Evolutionary conservation across 1,140 invertebrate species (phyloP).

Genomic region (Drosophila busckii): DNA sequence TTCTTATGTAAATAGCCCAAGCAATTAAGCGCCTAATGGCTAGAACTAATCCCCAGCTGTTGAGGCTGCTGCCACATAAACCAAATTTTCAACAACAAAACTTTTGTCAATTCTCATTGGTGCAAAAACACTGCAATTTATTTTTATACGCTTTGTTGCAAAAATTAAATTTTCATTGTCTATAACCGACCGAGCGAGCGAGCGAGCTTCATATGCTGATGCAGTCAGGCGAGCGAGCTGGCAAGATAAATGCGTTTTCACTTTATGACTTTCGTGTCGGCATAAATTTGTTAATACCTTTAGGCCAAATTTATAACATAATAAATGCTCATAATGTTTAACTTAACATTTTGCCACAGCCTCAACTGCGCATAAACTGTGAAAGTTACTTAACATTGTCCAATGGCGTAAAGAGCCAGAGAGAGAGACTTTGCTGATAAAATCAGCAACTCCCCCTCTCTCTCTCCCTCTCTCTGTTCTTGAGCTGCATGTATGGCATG

Average conservation of each 20-base stretch:
- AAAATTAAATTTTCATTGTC: conserved; percentile 62
- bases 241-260: conserved; percentile 77
- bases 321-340: conserved; percentile 78
- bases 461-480: conserved; percentile 33
- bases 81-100: no score
- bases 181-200: no score
- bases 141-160: no score
- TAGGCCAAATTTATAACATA: conserved; percentile 78
- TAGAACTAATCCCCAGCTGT: no score
- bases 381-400: conserved; percentile 65
- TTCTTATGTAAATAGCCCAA: no score
- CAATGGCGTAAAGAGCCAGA: conserved; percentile 15
- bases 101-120: no score
- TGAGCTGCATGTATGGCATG: conserved; percentile 9
- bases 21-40: no score
- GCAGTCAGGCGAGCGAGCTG: conserved; percentile 25
- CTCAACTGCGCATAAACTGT: conserved; percentile 46
- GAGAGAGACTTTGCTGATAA: conserved; percentile 41
- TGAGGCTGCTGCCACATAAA: no score
- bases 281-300: conserved; percentile 78
- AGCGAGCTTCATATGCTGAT: background rate
- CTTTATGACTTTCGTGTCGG: conserved; percentile 77
- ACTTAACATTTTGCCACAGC: conserved; percentile 63
- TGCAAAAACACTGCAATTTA: no score
- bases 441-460: conserved; percentile 56